phyloP scores from a whole-genome alignment of 2,113 vertebrate genomes.

The Pholis gunnellus region DNA sequence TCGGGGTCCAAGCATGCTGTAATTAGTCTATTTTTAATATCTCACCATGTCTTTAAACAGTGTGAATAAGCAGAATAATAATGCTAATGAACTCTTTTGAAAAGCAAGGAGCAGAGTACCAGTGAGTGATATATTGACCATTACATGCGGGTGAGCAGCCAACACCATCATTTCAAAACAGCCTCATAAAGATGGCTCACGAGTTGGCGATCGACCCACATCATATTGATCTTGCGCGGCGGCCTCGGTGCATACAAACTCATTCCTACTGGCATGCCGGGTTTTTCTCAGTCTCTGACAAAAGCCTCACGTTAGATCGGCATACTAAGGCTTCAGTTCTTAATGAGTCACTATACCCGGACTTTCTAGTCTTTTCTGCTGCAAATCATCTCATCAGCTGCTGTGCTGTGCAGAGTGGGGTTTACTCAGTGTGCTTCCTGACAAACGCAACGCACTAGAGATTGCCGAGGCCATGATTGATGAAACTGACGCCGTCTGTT shows the following conservation, averaged over 20 bases:
- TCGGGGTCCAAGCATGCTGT: not conserved
- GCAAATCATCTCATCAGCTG: constrained; percentile 44
- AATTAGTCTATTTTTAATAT: not conserved
- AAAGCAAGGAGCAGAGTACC: constrained; percentile 21
- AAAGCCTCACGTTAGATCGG: constrained; percentile 34
- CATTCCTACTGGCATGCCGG: constrained; percentile 28
- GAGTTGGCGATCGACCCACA: constrained; percentile 47
- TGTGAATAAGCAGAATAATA: constrained; percentile 18
- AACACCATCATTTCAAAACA: constrained; percentile 63
- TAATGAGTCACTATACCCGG: constrained; percentile 8
- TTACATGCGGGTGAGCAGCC: constrained; percentile 26
- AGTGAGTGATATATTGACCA: constrained; percentile 34
- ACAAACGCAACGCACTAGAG: constrained; percentile 36
- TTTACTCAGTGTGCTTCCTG: constrained; percentile 33
- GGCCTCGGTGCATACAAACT: constrained; percentile 47
- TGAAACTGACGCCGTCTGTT: constrained; percentile 29
- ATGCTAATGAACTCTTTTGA: constrained; percentile 36
- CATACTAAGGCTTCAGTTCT: constrained; percentile 42
- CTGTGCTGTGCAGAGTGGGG: not conserved
- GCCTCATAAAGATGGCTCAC: constrained; percentile 52
- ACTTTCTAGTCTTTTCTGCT: not conserved
- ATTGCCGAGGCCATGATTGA: constrained; percentile 40
- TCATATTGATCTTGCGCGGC: constrained; percentile 46
- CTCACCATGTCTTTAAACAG: not conserved
- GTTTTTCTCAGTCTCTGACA: constrained; percentile 35